Conservation (phyloP, 2,797 vertebrate species). For the Sebastes ruberrimus region DNA sequence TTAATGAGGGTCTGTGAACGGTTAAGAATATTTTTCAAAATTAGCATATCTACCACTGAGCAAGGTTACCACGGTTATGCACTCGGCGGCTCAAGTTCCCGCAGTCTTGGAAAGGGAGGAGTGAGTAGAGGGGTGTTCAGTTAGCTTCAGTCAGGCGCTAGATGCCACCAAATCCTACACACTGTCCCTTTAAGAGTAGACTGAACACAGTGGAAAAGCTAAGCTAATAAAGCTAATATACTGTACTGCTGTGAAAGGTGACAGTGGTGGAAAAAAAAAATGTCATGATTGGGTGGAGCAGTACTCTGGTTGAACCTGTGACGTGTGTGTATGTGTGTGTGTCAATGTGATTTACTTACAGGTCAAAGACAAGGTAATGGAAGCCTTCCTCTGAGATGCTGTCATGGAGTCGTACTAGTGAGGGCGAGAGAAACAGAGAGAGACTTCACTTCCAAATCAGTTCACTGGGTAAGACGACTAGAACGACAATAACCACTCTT, state of each 20-base stretch:
- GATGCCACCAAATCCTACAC: too few relatives aligned
- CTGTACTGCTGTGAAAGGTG: not conserved
- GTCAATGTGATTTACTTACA: conserved; percentile 85
- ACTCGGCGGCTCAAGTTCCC: too few relatives aligned
- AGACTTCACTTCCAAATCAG: not conserved
- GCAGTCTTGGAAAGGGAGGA: too few relatives aligned
- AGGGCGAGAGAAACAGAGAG: conserved; percentile 26
- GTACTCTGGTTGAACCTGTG: not conserved
- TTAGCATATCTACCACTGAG: too few relatives aligned
- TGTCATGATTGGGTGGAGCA: not conserved
- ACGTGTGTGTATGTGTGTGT: not conserved
- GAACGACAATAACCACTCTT: not conserved
- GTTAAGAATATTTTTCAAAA: too few relatives aligned
- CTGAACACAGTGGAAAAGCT: not conserved
- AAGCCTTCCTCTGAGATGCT: conserved; percentile 98
- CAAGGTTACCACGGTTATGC: too few relatives aligned
- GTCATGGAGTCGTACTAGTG: conserved; percentile 94
- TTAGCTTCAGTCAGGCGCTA: too few relatives aligned
- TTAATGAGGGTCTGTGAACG: too few relatives aligned
- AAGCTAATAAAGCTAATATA: not conserved
- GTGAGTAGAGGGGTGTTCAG: too few relatives aligned
- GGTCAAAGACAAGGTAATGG: conserved; percentile 99
- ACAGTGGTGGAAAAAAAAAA: conserved; percentile 3
- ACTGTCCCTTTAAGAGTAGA: not conserved
- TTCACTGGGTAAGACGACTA: not conserved